Evolutionary conservation across 2,888 invertebrate genomes (phyloP), one percentile per base, ranked within the genome.

Genomic region (Sicus ferrugineus): DNA sequence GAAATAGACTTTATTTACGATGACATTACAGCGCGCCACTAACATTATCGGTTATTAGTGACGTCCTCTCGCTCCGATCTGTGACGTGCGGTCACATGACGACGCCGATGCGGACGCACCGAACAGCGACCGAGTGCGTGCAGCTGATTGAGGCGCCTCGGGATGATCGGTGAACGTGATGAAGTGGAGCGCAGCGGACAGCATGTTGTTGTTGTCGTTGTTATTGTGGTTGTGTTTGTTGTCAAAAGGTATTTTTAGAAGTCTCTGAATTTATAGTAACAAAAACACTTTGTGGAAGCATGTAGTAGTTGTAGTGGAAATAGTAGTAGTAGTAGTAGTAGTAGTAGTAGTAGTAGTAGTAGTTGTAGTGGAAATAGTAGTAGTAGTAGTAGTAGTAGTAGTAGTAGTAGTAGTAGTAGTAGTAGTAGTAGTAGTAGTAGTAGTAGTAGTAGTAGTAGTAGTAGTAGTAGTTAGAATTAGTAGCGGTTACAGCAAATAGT

Each of bases 21-120:
- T 59, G 28, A 67, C 31, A 19, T 59, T 31, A 1, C 3, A 28
- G 23, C 14, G 6, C 16, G 23, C 6, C 42, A 67, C 67, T 67
- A 67, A 67, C 67, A 67, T 67, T 67, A 67, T 67, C 31, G 46
- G 28, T 58, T 54, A 42, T 66, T 66, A 54, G 34, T n/a, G 38
- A 38, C 65, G 54, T 54, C 54, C 38, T 58, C 23, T 56, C 56
- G 21, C 56, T 23, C 21, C 50, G 67, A 16, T 56, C 30, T 56
- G 56, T 28, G 38, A 9, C 54, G 38, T n/a, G n/a, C 23, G 16
- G 16, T n/a, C 52, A 50, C 46, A 34, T 42, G 14, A 14, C 38
- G 61, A 46, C 42, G n/a, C n/a, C n/a, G 21, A 26, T n/a, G 9
- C 48, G 7, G 28, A 63, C n/a, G n/a, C 23, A 7, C 6, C 38